Base-by-base conservation (phyloP, 1,140 invertebrate genomes). In the Bursaphelenchus mucronatus region DNA sequence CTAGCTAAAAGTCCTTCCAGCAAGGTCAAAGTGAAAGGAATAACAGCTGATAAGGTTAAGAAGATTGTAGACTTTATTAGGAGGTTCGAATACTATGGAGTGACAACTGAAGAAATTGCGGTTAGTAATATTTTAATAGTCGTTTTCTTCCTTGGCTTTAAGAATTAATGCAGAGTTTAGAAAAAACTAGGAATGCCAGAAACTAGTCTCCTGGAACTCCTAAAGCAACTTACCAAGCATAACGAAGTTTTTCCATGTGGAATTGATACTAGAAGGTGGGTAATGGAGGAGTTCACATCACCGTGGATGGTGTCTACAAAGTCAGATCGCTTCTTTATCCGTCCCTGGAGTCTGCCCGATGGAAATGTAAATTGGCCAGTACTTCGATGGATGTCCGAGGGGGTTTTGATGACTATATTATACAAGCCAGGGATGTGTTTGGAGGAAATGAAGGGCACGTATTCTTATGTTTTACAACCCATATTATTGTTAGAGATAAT, bases 341-440 rank as follows among this genome's bases (percentile, higher is more conserved):
- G 54, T 15, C 54, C 54, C n/a, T 55, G 54, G 54, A 30, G 54
- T 6, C 39, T 55, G n/a, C 41, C 54, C n/a, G 39, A 55, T 44
- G 54, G 54, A n/a, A 39, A 55, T 15, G 41, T 55, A n/a, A 55
- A 55, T 55, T 55, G 54, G 54, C n/a, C 13, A n/a, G 54, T 15
- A 15, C 19, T 55, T n/a, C 54, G 54, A 44, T 55, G 54, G 54
- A 55, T 55, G 54, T 15, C 13, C 6, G 54, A 55, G 30, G 54
- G n/a, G n/a, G n/a, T 55, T 13, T 44, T 55, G 54, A n/a, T 55
- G 54, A 55, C 54, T 4, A 44, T 55, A n/a, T n/a, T 15, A n/a
- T 55, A 30, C 6, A 55, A 55, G 6, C 54, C 54, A 6, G 54
- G 54, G n/a, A 49, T 55, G 13, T 15, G n/a, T n/a, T 6, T 55